Percentiles rank a stretch among this genome's conserved stretches.
Conservation (phyloP, 2,797 vertebrate species). For the Mycteria americana region DNA sequence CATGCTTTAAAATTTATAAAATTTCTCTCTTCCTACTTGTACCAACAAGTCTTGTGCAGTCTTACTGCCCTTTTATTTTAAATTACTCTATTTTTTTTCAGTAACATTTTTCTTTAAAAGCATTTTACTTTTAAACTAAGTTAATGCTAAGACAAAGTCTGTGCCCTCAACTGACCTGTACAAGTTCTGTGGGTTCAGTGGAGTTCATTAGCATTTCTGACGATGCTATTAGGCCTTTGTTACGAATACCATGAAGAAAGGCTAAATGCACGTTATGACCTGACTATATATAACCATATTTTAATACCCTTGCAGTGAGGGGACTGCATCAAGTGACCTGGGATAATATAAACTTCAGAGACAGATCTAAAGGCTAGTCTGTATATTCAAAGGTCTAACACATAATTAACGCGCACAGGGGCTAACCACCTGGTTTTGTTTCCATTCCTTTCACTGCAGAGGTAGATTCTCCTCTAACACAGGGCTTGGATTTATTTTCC, state of each 20-base stretch:
- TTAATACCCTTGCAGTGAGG: not conserved
- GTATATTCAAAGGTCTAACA: not conserved
- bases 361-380: not conserved
- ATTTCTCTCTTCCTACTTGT: not conserved
- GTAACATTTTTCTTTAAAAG: not conserved
- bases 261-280: not conserved
- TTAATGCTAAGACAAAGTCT: not conserved
- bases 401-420: not conserved
- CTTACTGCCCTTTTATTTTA: not conserved
- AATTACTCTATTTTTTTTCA: not conserved
- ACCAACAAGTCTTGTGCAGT: not conserved
- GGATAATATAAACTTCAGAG: not conserved
- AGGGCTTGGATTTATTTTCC: not conserved
- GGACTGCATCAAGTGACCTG: not conserved
- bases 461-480: not conserved
- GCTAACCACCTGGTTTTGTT: not conserved
- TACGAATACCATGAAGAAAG: not conserved
- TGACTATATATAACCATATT: not conserved
- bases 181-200: not conserved
- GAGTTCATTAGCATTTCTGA: not conserved
- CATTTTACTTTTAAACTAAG: not conserved
- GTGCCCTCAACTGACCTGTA: not conserved
- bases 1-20: not conserved
- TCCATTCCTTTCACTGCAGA: not conserved
- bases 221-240: not conserved